Evolutionary conservation across 2,113 vertebrate genomes (phyloP), one percentile per base, ranked within the genome.

Genomic region (Silurus meridionalis): DNA sequence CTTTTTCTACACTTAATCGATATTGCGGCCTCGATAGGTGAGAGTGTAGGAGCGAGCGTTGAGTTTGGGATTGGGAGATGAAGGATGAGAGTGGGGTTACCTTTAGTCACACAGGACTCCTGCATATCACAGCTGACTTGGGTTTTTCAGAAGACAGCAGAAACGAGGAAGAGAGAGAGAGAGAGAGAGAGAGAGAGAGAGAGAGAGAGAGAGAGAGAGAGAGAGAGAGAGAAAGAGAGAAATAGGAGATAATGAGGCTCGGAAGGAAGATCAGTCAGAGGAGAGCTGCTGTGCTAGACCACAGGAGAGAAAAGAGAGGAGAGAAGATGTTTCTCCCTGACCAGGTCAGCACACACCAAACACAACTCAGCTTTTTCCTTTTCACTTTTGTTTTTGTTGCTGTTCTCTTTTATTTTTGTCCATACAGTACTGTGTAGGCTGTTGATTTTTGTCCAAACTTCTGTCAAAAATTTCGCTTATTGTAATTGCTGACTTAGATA

Each of bases 1-100:
- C 95, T 95, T 92, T 90, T 90, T 91, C 91, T 91, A 93, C 91
- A 89, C 91, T 89, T 94, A 92, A 95, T 95, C 94, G 92, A 94
- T 95, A 94, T 92, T 89, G 91, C 90, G 80, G 90, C 89, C 84
- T 82, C 86, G 83, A 81, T 52, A 75, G 83, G 85, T 8, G 66
- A 81, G 82, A 71, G 83, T 79, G 88, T 89, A 72, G 84, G 79
- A 75, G 90, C 78, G 83, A 90, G 91, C 75, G 88, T 87, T 90
- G 64, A 28, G 69, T 21, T 60, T 69, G 15, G 87, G 90, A 90
- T 89, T 85, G 80, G 84, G 86, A 89, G 91, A 94, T 95, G 94
- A 95, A 93, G 90, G 91, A 95, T 94, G 94, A 94, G 93, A 86
- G 67, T 83, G 91, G 89, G 86, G 90, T 93, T 94, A 93, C 91